Evolutionary conservation across 1,140 invertebrate genomes (phyloP), one percentile per base, ranked within the genome.

Genomic region (Papilio machaon): DNA sequence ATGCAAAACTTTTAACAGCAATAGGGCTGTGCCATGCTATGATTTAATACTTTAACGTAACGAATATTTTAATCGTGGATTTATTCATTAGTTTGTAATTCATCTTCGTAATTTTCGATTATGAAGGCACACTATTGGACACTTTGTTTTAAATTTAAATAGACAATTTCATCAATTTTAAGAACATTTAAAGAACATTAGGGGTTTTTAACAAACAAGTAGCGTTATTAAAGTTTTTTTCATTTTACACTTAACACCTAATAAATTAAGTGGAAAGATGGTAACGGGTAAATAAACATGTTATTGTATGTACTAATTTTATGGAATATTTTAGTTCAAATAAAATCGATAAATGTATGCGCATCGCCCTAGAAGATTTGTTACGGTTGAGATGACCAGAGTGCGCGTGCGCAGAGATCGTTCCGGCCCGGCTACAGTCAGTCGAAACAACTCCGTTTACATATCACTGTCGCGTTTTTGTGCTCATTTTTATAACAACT

Each of bases 311-410:
- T 75, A 19, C 19, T 13, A 30, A 3, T 54, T 10, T 54, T 49
- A 54, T 52, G n/a, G 47, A 30, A 52, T 75, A 30, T 54, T 75
- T 49, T 2, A 30, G 10, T 15, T 76, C 13, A 78, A 82, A 30
- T 1, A 79, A 80, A 83, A 86, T 85, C 84, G 86, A 80, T 87
- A 87, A 85, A 78, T 81, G 73, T 84, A 84, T 83, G 82, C 76
- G 82, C 86, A 84, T 81, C 81, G 82, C 91, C 90, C 91, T 91
- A 83, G 87, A 90, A 89, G 82, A 88, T 86, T 87, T 91, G 92
- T 93, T 85, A 92, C 92, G 92, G 87, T 94, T 87, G 91, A 92
- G 85, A 86, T 92, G 86, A 87, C 82, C 82, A 82, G 84, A 91
- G 84, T 83, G 85, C 80, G 84, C 82, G 79, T 74, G 83, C 85